Evolutionary conservation across 1,140 invertebrate species (phyloP).

Genomic region (Drosophila fuyamai): DNA sequence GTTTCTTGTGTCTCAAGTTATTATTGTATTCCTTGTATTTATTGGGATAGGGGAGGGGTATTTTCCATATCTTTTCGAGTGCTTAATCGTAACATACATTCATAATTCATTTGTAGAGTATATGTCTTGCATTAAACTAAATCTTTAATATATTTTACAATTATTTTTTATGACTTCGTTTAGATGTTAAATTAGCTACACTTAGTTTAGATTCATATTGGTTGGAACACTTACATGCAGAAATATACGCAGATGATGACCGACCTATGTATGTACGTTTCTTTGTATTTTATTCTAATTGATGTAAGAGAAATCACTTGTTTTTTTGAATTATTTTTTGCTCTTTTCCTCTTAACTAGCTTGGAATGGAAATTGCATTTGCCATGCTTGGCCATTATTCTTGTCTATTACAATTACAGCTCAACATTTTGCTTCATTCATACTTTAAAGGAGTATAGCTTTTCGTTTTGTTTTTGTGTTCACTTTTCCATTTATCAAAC

Average conservation of each 20-base stretch:
- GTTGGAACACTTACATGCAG: conserved; percentile 68
- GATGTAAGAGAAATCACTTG: conserved; percentile 70
- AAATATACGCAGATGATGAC: conserved; percentile 42
- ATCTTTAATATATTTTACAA: conserved; percentile 61
- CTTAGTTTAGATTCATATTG: conserved; percentile 55
- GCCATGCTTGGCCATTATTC: conserved; percentile 10
- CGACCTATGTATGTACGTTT: conserved; percentile 29
- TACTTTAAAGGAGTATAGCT: conserved; percentile 18
- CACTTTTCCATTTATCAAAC: conserved; percentile 44
- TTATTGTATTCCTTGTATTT: conserved; percentile 75
- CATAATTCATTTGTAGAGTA: conserved; percentile 59
- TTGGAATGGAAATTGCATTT: conserved; percentile 35
- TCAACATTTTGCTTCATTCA: conserved; percentile 38
- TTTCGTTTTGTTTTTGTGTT: conserved; percentile 11
- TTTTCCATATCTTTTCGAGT: conserved; percentile 58
- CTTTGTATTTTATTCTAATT: conserved; percentile 49
- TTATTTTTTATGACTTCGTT: conserved; percentile 58
- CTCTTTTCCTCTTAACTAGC: conserved; percentile 22
- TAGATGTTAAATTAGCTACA: conserved; percentile 71
- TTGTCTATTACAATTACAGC: conserved; percentile 18
- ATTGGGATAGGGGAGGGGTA: conserved; percentile 40
- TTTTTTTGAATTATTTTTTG: conserved; percentile 20
- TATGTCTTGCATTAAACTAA: conserved; percentile 49
- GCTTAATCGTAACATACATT: conserved; percentile 80
- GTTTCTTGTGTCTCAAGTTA: conserved; percentile 24